Percentiles rank a stretch among this genome's conserved stretches.
phyloP scores from a whole-genome alignment of 2,113 vertebrate species.

The Lepus europaeus region DNA sequence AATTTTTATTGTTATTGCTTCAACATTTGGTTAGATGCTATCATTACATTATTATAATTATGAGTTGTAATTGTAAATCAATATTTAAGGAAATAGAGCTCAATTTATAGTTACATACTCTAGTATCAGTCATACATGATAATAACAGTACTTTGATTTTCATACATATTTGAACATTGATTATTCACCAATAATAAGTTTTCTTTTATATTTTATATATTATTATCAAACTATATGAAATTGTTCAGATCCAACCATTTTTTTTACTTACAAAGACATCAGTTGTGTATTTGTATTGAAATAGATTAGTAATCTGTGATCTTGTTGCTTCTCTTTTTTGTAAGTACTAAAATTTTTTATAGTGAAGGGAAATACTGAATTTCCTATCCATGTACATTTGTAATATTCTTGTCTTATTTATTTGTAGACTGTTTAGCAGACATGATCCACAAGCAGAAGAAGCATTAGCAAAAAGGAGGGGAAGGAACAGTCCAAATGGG shows the following conservation, averaged over 20 bases:
- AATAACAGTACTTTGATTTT: not conserved
- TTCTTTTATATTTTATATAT: constrained; percentile 6
- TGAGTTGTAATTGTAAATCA: constrained; percentile 25
- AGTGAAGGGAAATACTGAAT: constrained; percentile 30
- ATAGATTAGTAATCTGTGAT: not conserved
- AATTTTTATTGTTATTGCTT: constrained; percentile 40
- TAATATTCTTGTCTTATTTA: constrained; percentile 73
- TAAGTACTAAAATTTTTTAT: not conserved
- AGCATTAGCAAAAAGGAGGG: constrained; percentile 97
- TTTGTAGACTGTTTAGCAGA: constrained; percentile 94
- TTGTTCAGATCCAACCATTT: not conserved
- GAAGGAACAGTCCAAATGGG: constrained; percentile 98
- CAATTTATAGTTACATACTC: constrained; percentile 50
- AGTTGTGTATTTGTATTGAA: constrained; percentile 15
- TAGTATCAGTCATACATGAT: not conserved
- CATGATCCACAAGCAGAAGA: constrained; percentile 99
- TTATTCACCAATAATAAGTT: constrained; percentile 27
- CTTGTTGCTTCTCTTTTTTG: not conserved
- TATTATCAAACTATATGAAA: not conserved
- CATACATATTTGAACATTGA: constrained; percentile 5
- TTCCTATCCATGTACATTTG: constrained; percentile 63
- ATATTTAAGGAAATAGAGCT: constrained; percentile 2
- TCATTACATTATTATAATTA: not conserved
- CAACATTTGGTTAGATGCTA: constrained; percentile 20
- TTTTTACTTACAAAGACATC: not conserved